A percentile compares a stretch with the other conserved stretches of the same genome.
Conservation (phyloP, 1,140 invertebrate species). For the Drosophila persimilis region DNA sequence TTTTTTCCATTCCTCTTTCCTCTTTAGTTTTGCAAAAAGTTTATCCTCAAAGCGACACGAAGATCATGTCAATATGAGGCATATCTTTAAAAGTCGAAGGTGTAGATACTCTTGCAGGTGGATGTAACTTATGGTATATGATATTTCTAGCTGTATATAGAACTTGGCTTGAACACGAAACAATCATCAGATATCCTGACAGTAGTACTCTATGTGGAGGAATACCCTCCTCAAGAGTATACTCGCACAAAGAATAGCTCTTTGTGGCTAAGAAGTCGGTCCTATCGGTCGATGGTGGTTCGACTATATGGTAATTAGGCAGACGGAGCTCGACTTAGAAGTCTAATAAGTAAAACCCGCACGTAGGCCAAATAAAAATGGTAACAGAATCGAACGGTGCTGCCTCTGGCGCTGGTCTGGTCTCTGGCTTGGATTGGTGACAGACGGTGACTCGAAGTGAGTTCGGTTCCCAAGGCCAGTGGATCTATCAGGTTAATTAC, state of each 20-base stretch:
- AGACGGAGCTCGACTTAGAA: neutral
- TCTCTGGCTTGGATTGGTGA: conserved; percentile 17
- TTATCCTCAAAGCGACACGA: conserved; percentile 54
- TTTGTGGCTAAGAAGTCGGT: conserved; percentile 45
- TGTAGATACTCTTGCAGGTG: no score
- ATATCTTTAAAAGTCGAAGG: neutral
- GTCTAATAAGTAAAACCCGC: conserved; percentile 75
- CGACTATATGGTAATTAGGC: conserved; percentile 44
- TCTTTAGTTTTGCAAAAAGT: conserved; percentile 47
- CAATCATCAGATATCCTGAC: no score
- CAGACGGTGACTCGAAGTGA: neutral
- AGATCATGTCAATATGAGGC: conserved; percentile 73
- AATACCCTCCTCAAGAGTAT: no score
- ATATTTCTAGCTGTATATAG: no score
- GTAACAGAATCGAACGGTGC: conserved; percentile 61
- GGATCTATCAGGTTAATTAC: conserved; percentile 75
- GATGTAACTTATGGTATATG: no score
- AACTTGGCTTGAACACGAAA: no score
- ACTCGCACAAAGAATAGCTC: conserved; percentile 8
- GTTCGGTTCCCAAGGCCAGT: conserved; percentile 60
- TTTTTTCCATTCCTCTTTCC: conserved; percentile 35
- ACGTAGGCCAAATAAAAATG: conserved; percentile 79
- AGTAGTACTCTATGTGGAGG: no score
- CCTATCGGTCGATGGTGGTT: conserved; percentile 22
- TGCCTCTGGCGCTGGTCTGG: no score